Base-by-base conservation (phyloP, 2,888 invertebrate species). In the Phortica okadai region DNA sequence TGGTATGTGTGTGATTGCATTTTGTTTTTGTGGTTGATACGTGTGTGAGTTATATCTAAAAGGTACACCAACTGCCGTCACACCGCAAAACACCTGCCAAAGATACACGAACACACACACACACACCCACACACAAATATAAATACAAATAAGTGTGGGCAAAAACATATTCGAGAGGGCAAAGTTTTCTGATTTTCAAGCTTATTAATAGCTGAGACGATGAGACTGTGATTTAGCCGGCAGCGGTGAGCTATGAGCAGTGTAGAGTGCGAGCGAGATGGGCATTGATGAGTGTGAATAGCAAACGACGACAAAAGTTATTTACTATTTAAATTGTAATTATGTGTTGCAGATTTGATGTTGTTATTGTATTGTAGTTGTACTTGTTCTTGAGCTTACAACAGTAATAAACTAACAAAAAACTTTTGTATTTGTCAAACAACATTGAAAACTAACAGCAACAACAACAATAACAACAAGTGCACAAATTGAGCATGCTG, bases 101-200 rank as follows among this genome's bases (percentile, higher is more conserved):
- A 44, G 5, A 16, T 41, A 66, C 64, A 66, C 42, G 21, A 0
- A 42, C 14, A 66, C 41, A 33, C 10, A 44, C 21, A 56, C 33
- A 42, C n/a, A 21, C 25, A 45, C 45, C 44, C 56, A 21, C 50
- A 16, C n/a, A 45, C 6, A 70, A 0, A 50, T 21, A 3, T 16
- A 8, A 80, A 77, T 74, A 75, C 75, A 78, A n/a, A 44, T 42
- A 7, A 45, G 44, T 67, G 7, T 41, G 44, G n/a, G 64, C 21
- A 59, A 0, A 33, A 33, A 14, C 14, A 50, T 50, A 50, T 1
- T 50, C 14, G 50, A 50, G 50, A 50, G 50, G 50, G 42, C 8
- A 67, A 67, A 44, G 67, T 67, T 67, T 44, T 66, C 41, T 16
- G n/a, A 21, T 25, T 62, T 44, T 50, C n/a, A 6, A 33, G 33